Evolutionary conservation across 2,888 invertebrate species (phyloP), one percentile per base, ranked within the genome.

Genomic region (Drosophila ezoana): DNA sequence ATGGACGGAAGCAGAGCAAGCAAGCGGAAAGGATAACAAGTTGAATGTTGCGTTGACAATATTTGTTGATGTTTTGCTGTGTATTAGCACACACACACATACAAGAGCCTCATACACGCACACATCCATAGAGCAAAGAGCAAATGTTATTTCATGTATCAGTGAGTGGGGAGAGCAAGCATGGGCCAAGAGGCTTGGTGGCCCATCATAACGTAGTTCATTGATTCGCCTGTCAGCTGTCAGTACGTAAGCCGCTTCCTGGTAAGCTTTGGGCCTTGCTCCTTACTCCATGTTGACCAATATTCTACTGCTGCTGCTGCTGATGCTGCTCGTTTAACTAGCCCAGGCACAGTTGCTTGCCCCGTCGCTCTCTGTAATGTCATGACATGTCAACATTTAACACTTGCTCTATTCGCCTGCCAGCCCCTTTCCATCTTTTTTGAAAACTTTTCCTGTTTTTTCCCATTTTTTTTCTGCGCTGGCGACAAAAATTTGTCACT

Each of bases 341-440:
- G 38, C 43, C 60, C 53, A 44, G 65, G 52, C 75, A 57, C 71
- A 71, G 59, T 65, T 72, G 79, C 67, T 65, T 67, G 64, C 60
- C 58, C 63, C 49, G 41, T 59, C 56, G 72, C 83, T 85, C 87
- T 70, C 66, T 85, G 85, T 79, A 77, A 85, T 84, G 88, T 82
- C 84, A 87, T 80, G 84, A 82, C 88, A 87, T 85, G 88, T 86
- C 83, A 85, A 87, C 88, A 82, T 85, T 85, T 85, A 85, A 87
- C 84, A 85, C 84, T 85, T 85, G 86, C 88, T 85, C 88, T 69
- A 76, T 82, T 78, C 68, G 72, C 72, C 70, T 71, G 70, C 52
- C 68, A 53, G 48, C 54, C 62, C 56, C 45, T 51, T 68, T 49
- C 51, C 47, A 41, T 20, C n/a, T 40, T 35, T 45, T 53, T 66